Percentiles rank a stretch among this genome's conserved stretches.
Evolutionary conservation across 1,140 invertebrate species (phyloP).

Genomic region (Amphibalanus amphitrite): DNA sequence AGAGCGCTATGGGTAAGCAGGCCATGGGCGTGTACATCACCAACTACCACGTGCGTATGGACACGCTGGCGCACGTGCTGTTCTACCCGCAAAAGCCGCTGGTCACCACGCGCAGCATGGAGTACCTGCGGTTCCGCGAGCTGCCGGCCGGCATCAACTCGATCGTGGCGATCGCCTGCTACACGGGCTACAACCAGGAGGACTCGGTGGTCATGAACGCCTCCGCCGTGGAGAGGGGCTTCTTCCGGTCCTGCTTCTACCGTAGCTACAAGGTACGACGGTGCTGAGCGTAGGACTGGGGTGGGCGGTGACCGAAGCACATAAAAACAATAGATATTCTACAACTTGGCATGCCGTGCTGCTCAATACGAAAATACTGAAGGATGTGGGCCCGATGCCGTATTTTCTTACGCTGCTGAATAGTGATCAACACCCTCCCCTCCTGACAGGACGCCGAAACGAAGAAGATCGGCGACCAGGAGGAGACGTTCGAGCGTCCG

Average conservation of each 20-base stretch:
- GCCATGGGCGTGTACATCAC: slow-evolving; percentile 99
- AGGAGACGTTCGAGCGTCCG: slow-evolving; percentile 97
- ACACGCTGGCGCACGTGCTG: slow-evolving; percentile 91
- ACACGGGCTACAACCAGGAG: slow-evolving; percentile 98
- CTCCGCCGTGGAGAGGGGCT: slow-evolving; percentile 96
- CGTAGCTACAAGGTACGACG: slow-evolving; percentile 70
- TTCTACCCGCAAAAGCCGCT: slow-evolving; percentile 99
- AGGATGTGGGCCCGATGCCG: too few species aligned
- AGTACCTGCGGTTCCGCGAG: slow-evolving; percentile 76
- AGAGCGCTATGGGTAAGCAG: slow-evolving; percentile 99
- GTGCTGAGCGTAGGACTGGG: too few species aligned
- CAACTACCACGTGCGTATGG: slow-evolving; percentile 98
- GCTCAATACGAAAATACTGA: too few species aligned
- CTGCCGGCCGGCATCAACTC: slow-evolving; percentile 67
- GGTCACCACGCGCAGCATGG: slow-evolving; percentile 94
- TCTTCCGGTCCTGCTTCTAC: slow-evolving; percentile 95
- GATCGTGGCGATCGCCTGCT: slow-evolving; percentile 95
- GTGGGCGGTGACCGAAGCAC: too few species aligned
- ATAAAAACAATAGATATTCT: too few species aligned
- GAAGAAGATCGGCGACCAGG: slow-evolving; percentile 45
- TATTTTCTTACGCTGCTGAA: too few species aligned
- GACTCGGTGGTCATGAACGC: slow-evolving; percentile 97
- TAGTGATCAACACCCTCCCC: too few species aligned
- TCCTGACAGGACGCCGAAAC: slow-evolving; percentile 11
- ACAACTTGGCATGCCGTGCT: too few species aligned